Evolutionary conservation across 2,888 invertebrate species (phyloP), one percentile per base, ranked within the genome.

Genomic region (Cordilura impudica): DNA sequence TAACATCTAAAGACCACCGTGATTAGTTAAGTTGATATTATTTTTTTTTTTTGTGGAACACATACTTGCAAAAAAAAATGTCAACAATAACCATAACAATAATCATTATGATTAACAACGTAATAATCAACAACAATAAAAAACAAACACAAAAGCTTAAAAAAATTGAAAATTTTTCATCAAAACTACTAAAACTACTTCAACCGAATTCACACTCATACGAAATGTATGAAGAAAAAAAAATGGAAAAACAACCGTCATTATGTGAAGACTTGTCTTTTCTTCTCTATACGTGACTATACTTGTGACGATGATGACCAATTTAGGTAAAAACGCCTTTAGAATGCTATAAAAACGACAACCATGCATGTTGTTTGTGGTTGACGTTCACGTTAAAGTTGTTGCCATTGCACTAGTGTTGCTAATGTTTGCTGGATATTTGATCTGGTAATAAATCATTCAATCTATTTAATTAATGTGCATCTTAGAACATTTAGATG

Each of bases 391-490:
- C 35, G 35, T 35, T 80, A 80, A 54, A 63, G 60, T 58, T 73
- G 78, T 69, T 74, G 67, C 47, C 54, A 53, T 66, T 56, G 75
- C 31, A 63, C 31, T 53, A 35, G 39, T n/a, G n/a, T n/a, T n/a
- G n/a, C n/a, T n/a, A n/a, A n/a, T n/a, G n/a, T n/a, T 71, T 72
- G 71, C 66, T 67, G 81, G 89, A 87, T 87, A 89, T 87, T 88
- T 87, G 89, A 89, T 88, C 87, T 85, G 87, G 86, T 82, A 85
- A 89, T 89, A 89, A 89, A 89, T 89, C 89, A 89, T 89, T 88
- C 88, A 88, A 89, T 89, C 88, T 88, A 85, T 87, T 89, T 89
- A 89, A 89, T 89, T 89, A 89, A 89, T 89, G 89, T 89, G 88
- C 88, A 89, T 87, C 89, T 87, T 87, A 88, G 87, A 88, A 87